phyloP scores from a whole-genome alignment of 2,113 vertebrate genomes.

The Rhea pennata region DNA sequence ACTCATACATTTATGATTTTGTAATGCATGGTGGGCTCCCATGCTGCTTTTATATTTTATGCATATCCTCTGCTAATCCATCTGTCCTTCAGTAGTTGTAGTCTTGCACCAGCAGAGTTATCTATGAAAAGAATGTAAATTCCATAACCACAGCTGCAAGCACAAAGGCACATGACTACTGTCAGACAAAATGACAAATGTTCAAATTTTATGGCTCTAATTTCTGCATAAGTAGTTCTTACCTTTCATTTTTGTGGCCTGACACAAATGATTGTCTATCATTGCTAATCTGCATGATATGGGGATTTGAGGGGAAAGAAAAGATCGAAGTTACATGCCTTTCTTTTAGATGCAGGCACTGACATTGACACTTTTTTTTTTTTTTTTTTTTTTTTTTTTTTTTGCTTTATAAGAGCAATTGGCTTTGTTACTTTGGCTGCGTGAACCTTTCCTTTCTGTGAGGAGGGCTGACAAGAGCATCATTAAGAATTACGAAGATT shows the following conservation, averaged over 20 bases:
- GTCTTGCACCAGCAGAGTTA: slow-evolving; percentile 65
- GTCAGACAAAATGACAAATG: slow-evolving; percentile 52
- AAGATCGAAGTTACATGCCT: neutral
- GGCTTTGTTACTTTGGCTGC: neutral
- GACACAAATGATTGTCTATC: neutral
- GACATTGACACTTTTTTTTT: neutral
- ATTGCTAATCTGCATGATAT: neutral
- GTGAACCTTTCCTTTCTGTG: neutral
- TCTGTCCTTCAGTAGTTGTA: slow-evolving; percentile 43
- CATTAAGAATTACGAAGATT: neutral
- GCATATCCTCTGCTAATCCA: slow-evolving; percentile 42
- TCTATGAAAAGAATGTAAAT: slow-evolving; percentile 63
- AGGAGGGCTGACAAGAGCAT: neutral
- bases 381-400: neutral
- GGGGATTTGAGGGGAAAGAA: neutral
- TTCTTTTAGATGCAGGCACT: neutral
- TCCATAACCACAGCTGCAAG: slow-evolving; percentile 43
- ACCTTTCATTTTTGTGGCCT: slow-evolving; percentile 26
- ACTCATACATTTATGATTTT: neutral
- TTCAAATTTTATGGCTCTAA: slow-evolving; percentile 29
- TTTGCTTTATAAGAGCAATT: neutral
- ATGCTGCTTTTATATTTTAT: slow-evolving; percentile 44
- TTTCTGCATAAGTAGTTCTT: slow-evolving; percentile 34
- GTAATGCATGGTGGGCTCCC: neutral
- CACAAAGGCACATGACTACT: slow-evolving; percentile 30